Evolutionary conservation across 2,797 vertebrate species (phyloP), one percentile per base, ranked within the genome.

Genomic region (Phaenicophaeus curvirostris): DNA sequence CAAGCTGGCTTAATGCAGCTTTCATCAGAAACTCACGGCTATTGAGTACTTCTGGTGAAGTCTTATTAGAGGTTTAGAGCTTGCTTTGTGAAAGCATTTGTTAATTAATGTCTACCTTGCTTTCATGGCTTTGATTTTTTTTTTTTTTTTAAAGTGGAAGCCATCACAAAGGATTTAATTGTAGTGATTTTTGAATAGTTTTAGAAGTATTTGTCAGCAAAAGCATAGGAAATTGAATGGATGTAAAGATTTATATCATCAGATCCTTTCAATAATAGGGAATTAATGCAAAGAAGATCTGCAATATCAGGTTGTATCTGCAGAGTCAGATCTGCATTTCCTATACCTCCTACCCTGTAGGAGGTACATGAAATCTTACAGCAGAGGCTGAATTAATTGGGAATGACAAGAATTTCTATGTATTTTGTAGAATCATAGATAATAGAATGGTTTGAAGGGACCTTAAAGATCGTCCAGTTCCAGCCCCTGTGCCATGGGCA

Each of bases 71-170:
- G 17, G 41, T 59, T 96, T 93, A 72, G 41, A 86, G 71, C 20
- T 85, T 91, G 51, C 71, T 94, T 96, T 96, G 63, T 93, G 86
- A 94, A 89, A 94, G 63, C 9, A 3, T 83, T 96, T 94, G 91
- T 96, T 94, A 96, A 95, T 94, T 95, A 94, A 91, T 77, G 65
- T 94, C 51, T 94, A 62, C 44, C 14, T 87, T n/a, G 75, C 63
- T 87, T 94, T 68, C 68, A 24, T 61, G 33, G 84, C 62, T 88
- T 90, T 81, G 79, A 88, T 74, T 84, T 57, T 44, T 83, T 77
- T 82, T 51, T 93, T 84, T 57, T 44, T 83, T 77, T 82, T 51
- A 93, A n/a, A 94, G 76, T 89, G 31, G 46, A 81, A 81, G 35
- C 69, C 51, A n/a, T 85, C 85, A 80, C 59, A 37, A 80, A 84